Evolutionary conservation across 2,888 invertebrate genomes (phyloP).

Genomic region (Digitonthophagus gazella): DNA sequence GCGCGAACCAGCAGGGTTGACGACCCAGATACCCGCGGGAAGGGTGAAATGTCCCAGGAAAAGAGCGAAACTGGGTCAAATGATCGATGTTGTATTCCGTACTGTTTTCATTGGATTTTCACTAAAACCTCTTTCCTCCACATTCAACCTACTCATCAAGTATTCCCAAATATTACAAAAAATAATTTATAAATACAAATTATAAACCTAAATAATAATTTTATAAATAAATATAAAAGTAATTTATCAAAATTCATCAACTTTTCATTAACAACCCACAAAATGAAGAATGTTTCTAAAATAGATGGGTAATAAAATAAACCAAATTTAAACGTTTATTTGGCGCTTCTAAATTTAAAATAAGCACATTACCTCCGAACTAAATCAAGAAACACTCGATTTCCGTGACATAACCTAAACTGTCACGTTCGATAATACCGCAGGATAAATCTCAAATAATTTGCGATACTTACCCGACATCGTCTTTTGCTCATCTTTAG

Average conservation of each 20-base stretch:
- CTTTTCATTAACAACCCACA: too few species aligned
- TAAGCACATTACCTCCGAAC: not conserved
- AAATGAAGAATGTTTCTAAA: too few species aligned
- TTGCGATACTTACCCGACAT: constrained; percentile 20
- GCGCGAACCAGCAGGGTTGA: constrained; percentile 27
- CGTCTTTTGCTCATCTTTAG: constrained; percentile 23
- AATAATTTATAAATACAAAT: constrained; percentile 1
- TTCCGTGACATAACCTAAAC: constrained; percentile 12
- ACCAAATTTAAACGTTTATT: not conserved
- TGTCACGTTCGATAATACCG: not conserved
- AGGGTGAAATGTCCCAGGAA: constrained; percentile 14
- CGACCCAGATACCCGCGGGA: constrained; percentile 29
- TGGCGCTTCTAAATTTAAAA: not conserved
- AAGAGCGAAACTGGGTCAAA: constrained; percentile 23
- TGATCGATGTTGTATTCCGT: constrained; percentile 21
- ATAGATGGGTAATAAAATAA: not conserved
- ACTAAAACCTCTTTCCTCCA: too few species aligned
- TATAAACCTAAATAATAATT: not conserved
- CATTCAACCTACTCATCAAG: too few species aligned
- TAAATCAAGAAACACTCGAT: not conserved
- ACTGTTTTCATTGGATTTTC: too few species aligned
- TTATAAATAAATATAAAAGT: constrained; percentile 1
- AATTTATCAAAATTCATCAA: not conserved
- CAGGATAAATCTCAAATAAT: not conserved
- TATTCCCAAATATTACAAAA: not conserved